A percentile compares a stretch with the other conserved stretches of the same genome.
phyloP scores from a whole-genome alignment of 1,140 invertebrate genomes.

The Acromyrmex charruanus region DNA sequence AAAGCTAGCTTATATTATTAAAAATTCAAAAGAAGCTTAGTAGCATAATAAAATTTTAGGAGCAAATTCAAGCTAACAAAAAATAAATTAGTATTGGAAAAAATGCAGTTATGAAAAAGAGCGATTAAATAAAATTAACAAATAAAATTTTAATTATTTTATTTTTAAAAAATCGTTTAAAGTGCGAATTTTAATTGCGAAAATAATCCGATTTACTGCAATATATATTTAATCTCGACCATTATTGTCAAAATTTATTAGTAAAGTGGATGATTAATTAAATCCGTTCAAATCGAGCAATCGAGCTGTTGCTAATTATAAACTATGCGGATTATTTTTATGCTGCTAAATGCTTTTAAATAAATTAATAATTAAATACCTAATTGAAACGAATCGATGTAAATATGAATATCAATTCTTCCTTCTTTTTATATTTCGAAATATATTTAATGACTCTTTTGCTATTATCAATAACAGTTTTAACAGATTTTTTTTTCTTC shows the following conservation, averaged over 20 bases:
- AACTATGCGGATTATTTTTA: slow-evolving; percentile 7
- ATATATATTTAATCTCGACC: not conserved
- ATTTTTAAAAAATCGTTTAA: too few species aligned
- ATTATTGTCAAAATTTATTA: slow-evolving; percentile 6
- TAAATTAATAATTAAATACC: not conserved
- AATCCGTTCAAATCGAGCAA: not conserved
- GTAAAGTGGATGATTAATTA: not conserved
- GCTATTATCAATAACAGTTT: not conserved
- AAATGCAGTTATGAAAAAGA: too few species aligned
- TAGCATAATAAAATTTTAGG: too few species aligned
- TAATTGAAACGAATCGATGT: not conserved
- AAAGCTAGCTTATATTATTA: too few species aligned
- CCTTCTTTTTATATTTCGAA: not conserved
- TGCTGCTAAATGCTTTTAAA: not conserved
- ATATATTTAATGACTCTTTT: not conserved
- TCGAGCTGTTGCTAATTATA: not conserved
- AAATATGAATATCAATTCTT: not conserved
- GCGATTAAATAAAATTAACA: too few species aligned
- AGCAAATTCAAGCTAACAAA: too few species aligned
- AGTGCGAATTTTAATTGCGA: not conserved
- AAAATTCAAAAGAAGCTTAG: too few species aligned
- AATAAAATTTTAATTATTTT: too few species aligned
- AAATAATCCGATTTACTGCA: not conserved
- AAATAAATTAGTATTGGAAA: too few species aligned
- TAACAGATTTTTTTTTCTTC: too few species aligned